Evolutionary conservation across 2,888 invertebrate species (phyloP), one percentile per base, ranked within the genome.

Genomic region (Macropis europaea): DNA sequence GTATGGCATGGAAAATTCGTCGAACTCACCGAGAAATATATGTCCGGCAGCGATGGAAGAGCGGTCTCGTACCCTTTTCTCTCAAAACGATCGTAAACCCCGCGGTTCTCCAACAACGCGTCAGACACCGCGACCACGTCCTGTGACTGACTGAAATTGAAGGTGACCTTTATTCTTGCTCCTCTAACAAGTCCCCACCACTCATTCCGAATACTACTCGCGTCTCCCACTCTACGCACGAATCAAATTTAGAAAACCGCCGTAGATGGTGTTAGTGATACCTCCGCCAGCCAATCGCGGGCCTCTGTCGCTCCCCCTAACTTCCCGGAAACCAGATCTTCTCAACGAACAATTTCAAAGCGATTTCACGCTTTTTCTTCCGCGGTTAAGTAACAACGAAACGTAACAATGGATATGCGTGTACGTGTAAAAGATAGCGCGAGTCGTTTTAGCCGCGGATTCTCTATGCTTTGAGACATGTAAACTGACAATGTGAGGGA

Each of bases 101-200:
- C 24, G 42, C 50, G 22, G 19, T 30, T 6, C 15, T 42, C 40
- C 28, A 5, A 66, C 34, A 5, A 15, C 5, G 60, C 56, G 47
- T 48, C 36, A 54, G 24, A 72, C 43, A 56, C 56, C 60, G 75
- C 87, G 83, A 78, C 80, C 78, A 63, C 81, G 71, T 78, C 82
- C 81, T 79, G 80, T 70, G 64, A 73, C 73, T 74, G 80, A 83
- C 84, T 86, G 84, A 87, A 86, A 81, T 82, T 85, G 86, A 88
- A 88, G 88, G 88, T 88, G 88, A 88, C 88, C 88, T 88, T 87
- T 82, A 61, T 54, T 63, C 62, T 47, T 48, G 56, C 69, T 71
- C 67, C 63, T 67, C 52, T 54, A 69, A 52, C 19, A 45, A 34
- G 7, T 50, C 67, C 71, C 78, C 64, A 36, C 47, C 43, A 45